These are phyloP conservation scores for Chironomus riparius DNA, from an alignment of 2,888 invertebrate species.

Conservation along the genomic window DNA sequence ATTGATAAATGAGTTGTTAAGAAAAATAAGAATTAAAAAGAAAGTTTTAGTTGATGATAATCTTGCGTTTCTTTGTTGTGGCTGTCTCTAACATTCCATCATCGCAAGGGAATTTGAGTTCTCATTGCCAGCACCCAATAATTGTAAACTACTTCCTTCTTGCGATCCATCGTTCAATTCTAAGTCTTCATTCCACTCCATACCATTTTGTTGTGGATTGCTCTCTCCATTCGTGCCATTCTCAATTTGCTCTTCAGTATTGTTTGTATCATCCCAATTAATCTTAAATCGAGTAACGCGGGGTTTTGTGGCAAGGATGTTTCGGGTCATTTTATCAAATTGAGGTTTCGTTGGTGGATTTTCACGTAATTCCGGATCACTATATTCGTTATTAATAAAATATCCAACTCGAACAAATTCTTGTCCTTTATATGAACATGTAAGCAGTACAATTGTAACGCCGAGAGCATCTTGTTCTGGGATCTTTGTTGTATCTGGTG, in stretches of 20 bases:
- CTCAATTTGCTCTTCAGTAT: slow-evolving; percentile 3
- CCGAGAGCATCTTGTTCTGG: slow-evolving; percentile 96
- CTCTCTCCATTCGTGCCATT: background rate
- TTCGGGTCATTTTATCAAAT: slow-evolving; percentile 76
- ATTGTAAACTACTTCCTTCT: slow-evolving; percentile 40
- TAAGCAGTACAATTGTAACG: slow-evolving; percentile 91
- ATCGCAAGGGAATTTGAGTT: slow-evolving; percentile 42
- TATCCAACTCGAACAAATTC: slow-evolving; percentile 98
- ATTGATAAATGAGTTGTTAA: background rate
- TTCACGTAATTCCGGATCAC: slow-evolving; percentile 83
- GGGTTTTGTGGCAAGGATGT: slow-evolving; percentile 70
- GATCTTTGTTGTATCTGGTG: slow-evolving; percentile 88
- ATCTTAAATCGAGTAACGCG: slow-evolving; percentile 95
- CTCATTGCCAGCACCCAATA: slow-evolving; percentile 38
- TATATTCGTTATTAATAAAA: slow-evolving; percentile 96
- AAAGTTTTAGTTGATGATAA: background rate
- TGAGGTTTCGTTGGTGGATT: slow-evolving; percentile 88
- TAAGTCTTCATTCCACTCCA: slow-evolving; percentile 19
- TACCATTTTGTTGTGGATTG: background rate
- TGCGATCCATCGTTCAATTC: slow-evolving; percentile 20
- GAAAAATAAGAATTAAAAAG: background rate
- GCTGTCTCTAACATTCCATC: slow-evolving; percentile 37
- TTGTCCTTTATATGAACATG: slow-evolving; percentile 84
- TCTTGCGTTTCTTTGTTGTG: background rate
- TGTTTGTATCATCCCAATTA: slow-evolving; percentile 65